phyloP scores from a whole-genome alignment of 30 jellyfish, hydroid and myxozoan genomes.

The Hydractinia symbiolongicarpus region DNA sequence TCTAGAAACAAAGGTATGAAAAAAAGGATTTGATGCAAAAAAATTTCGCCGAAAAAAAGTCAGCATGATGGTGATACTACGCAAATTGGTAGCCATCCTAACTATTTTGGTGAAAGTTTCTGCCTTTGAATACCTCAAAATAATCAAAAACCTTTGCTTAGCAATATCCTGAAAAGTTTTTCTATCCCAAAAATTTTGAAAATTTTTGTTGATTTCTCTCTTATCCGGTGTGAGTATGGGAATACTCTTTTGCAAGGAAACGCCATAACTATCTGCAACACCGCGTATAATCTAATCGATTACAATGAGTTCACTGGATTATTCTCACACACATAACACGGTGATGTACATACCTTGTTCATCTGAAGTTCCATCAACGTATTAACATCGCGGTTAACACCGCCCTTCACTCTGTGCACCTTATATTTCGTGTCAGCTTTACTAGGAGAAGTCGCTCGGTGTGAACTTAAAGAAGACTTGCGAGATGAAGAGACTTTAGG shows the following conservation, averaged over 20 bases:
- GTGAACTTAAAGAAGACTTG: not conserved
- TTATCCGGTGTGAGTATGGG: too few species aligned
- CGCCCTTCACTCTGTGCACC: constrained; percentile 40
- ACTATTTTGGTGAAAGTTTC: not conserved
- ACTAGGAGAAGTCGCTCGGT: not conserved
- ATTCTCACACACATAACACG: not conserved
- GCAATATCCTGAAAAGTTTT: too few species aligned
- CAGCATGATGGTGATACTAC: not conserved
- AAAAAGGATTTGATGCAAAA: not conserved
- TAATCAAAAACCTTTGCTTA: too few species aligned
- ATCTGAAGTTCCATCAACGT: constrained; percentile 78
- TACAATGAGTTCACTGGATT: not conserved
- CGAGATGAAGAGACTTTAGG: not conserved
- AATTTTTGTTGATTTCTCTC: too few species aligned
- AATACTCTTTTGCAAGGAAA: too few species aligned
- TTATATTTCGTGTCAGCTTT: not conserved
- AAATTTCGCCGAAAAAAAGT: not conserved
- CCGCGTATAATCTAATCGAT: too few species aligned
- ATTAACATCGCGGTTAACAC: constrained; percentile 49
- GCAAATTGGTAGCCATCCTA: too few species aligned
- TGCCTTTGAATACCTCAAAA: too few species aligned
- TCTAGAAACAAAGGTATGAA: constrained; percentile 27
- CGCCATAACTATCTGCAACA: too few species aligned
- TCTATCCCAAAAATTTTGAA: too few species aligned
- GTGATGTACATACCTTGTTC: constrained; percentile 50